Evolutionary conservation across 1,140 invertebrate genomes (phyloP).

Genomic region (Nixonia krombeini): DNA sequence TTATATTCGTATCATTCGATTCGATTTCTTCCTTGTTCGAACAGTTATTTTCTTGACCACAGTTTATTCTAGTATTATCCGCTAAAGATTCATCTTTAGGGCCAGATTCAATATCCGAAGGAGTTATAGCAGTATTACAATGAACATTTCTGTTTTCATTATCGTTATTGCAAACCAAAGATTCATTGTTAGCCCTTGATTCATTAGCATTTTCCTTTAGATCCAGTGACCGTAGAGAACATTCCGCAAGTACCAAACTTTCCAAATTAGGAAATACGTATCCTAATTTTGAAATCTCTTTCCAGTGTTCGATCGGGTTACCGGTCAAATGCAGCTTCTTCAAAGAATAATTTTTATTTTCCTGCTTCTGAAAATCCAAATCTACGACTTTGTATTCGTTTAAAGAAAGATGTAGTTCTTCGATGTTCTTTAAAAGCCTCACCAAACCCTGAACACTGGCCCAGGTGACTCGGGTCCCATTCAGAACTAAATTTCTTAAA

Average conservation of each 20-base stretch:
- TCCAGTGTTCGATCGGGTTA: constrained; percentile 85
- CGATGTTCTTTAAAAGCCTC: constrained; percentile 81
- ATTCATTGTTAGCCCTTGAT: constrained; percentile 20
- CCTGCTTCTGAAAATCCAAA: constrained; percentile 67
- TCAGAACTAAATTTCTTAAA: constrained; percentile 85
- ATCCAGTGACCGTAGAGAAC: constrained; percentile 79
- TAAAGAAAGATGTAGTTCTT: constrained; percentile 91
- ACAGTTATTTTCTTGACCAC: constrained; percentile 25
- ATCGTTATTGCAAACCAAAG: constrained; percentile 31
- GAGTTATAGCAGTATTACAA: background rate
- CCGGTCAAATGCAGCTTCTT: constrained; percentile 87
- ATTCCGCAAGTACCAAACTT: constrained; percentile 88
- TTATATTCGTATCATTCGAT: constrained; percentile 56
- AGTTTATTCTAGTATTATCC: constrained; percentile 23
- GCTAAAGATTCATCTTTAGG: constrained; percentile 18
- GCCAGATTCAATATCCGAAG: constrained; percentile 13
- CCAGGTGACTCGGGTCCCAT: constrained; percentile 89
- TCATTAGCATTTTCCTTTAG: constrained; percentile 61
- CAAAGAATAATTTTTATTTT: constrained; percentile 75
- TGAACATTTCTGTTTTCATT: constrained; percentile 42
- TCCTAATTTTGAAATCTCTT: constrained; percentile 86
- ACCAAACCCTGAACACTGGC: constrained; percentile 83
- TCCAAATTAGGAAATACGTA: constrained; percentile 87
- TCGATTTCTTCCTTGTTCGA: constrained; percentile 69
- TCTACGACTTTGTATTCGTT: constrained; percentile 87